phyloP scores from a whole-genome alignment of 2,888 invertebrate genomes.

The Phaedon cochleariae region DNA sequence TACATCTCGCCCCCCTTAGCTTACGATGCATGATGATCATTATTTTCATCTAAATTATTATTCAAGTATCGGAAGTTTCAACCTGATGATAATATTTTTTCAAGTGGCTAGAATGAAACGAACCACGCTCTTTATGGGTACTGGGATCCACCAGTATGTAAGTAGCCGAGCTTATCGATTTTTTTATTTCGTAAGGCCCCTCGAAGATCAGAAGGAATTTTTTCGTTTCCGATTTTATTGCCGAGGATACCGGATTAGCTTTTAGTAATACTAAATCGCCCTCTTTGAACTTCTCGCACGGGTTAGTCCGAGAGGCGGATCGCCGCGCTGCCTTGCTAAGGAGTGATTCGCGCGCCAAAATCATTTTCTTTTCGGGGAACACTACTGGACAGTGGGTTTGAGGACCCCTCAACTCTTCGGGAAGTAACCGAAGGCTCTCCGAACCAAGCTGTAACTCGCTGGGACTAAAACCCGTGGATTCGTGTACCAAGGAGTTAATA shows the following conservation, averaged over 20 bases:
- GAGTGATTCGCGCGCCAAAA: neutral
- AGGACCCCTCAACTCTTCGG: neutral
- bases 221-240: constrained; percentile 8
- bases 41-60: no score
- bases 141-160: neutral
- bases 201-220: constrained; percentile 3
- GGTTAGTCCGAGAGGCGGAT: no score
- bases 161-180: neutral
- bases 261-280: neutral
- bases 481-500: neutral
- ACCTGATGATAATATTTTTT: neutral
- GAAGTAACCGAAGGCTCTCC: neutral
- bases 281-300: neutral
- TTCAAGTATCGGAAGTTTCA: neutral
- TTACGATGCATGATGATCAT: no score
- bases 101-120: constrained; percentile 1
- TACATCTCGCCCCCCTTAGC: no score
- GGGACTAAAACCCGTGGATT: neutral
- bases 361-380: neutral
- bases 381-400: neutral
- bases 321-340: neutral
- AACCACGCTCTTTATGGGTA: neutral
- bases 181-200: neutral
- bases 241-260: neutral
- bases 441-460: neutral